Percentiles rank a stretch among this genome's conserved stretches.
These are phyloP conservation scores for Sylvietta virens DNA, from an alignment of 2,113 vertebrate genomes.

Conservation along the genomic window DNA sequence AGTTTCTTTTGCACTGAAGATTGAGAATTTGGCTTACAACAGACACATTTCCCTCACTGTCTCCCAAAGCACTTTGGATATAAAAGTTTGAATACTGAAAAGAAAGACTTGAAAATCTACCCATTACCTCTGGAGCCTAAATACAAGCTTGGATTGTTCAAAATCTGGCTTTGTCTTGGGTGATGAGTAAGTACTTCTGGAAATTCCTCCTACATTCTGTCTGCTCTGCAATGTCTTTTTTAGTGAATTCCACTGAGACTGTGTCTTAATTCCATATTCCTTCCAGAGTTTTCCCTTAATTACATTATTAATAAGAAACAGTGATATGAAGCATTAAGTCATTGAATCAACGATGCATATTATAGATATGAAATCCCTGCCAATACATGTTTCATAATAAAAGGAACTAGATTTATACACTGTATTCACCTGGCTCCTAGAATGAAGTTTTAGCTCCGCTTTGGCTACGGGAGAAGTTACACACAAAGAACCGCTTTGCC, in stretches of 20 bases:
- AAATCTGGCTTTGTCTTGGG: neutral
- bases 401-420: neutral
- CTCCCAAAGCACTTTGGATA: neutral
- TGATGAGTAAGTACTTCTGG: neutral
- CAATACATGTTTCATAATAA: neutral
- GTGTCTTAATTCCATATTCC: neutral
- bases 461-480: fast-evolving
- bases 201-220: neutral
- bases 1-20: neutral
- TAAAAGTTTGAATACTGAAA: neutral
- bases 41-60: neutral
- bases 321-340: neutral
- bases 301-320: neutral
- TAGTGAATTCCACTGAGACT: neutral
- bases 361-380: neutral
- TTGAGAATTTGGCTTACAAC: neutral
- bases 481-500: neutral
- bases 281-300: neutral
- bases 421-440: neutral
- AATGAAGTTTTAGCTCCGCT: neutral
- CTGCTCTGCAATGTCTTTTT: neutral
- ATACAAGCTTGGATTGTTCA: neutral
- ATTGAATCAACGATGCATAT: neutral
- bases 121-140: neutral
- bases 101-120: neutral